phyloP scores from a whole-genome alignment of 2,888 invertebrate genomes.

The Bedellia somnulentella region DNA sequence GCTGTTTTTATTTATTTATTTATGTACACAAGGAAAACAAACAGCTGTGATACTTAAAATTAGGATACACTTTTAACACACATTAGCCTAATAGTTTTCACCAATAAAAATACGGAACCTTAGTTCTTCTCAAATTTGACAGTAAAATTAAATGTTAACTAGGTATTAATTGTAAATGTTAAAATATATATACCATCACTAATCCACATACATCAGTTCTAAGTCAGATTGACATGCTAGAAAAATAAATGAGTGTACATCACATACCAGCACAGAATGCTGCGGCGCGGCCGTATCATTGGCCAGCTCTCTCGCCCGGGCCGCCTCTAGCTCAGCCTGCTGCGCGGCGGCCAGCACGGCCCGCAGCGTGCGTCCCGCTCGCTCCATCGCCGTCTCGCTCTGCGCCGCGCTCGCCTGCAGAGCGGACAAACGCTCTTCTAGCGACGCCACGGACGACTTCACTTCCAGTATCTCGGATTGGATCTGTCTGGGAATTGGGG shows the following conservation, averaged over 20 bases:
- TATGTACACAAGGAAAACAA: too few species aligned
- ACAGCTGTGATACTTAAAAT: too few species aligned
- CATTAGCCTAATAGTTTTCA: too few species aligned
- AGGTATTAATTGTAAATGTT: too few species aligned
- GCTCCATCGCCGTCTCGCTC: conserved; percentile 29
- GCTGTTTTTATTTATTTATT: too few species aligned
- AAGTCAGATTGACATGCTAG: too few species aligned
- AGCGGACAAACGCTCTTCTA: conserved; percentile 14
- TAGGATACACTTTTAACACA: too few species aligned
- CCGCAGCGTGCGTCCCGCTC: conserved; percentile 24
- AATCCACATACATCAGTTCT: too few species aligned
- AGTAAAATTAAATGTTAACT: too few species aligned
- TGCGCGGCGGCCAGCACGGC: conserved; percentile 25
- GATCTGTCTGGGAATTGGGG: conserved; percentile 17
- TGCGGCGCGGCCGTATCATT: conserved; percentile 25
- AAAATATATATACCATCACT: too few species aligned
- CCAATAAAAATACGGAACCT: too few species aligned
- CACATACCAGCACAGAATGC: conserved; percentile 27
- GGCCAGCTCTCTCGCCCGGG: conserved; percentile 25
- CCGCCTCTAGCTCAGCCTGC: conserved; percentile 22
- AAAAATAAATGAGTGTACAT: conserved; percentile 1
- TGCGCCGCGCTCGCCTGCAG: conserved; percentile 18
- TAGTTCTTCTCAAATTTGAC: too few species aligned
- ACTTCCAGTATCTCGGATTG: conserved; percentile 34
- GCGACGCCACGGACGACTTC: conserved; percentile 18